These are phyloP conservation scores for Lateolabrax maculatus DNA, from an alignment of 2,797 vertebrate species.

Conservation along the genomic window DNA sequence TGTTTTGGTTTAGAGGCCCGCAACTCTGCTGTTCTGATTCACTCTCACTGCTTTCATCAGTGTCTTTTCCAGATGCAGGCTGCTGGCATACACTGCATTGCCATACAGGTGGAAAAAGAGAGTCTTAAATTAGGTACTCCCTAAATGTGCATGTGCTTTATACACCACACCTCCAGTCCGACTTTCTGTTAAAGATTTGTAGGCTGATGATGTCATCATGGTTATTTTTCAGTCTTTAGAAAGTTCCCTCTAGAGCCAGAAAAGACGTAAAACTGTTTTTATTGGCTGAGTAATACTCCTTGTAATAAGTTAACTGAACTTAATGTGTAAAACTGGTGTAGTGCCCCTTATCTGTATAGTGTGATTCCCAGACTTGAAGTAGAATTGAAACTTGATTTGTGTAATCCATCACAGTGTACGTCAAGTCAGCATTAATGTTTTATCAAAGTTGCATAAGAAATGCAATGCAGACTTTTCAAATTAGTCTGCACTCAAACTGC, in stretches of 20 bases:
- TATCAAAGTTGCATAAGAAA: background rate
- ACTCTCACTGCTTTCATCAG: background rate
- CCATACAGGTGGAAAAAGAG: no score
- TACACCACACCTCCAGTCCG: no score
- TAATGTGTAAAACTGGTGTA: no score
- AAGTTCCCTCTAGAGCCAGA: background rate
- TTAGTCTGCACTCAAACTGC: background rate
- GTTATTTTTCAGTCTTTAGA: background rate
- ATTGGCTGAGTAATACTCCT: background rate
- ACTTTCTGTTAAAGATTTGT: background rate
- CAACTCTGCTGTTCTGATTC: background rate
- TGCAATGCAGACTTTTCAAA: background rate
- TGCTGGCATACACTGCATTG: no score
- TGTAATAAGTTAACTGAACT: background rate
- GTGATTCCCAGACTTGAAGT: no score
- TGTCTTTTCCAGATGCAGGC: background rate
- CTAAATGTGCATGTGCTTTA: no score
- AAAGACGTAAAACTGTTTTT: background rate
- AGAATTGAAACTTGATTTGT: background rate
- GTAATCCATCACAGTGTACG: conserved; percentile 4
- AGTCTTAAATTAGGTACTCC: no score
- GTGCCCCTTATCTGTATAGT: background rate
- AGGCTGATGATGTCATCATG: background rate
- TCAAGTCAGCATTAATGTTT: conserved; percentile 5
- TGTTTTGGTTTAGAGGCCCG: background rate